phyloP scores from a whole-genome alignment of 2,113 vertebrate genomes.

The Aix galericulata region DNA sequence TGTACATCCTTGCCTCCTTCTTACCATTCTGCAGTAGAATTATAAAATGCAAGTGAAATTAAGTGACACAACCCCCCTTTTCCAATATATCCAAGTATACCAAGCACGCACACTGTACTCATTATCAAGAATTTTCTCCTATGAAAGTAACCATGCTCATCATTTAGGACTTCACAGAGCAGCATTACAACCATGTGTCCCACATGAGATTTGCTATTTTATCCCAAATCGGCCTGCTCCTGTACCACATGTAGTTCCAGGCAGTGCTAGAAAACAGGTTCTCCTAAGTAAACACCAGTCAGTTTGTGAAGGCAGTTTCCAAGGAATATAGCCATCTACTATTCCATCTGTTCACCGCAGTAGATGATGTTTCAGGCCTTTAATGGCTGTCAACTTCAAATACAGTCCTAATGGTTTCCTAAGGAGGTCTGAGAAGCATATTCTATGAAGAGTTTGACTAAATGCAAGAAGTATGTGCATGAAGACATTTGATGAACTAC shows the following conservation, averaged over 20 bases:
- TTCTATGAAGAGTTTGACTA: neutral
- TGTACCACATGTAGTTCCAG: neutral
- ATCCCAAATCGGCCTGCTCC: neutral
- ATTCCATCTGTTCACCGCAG: neutral
- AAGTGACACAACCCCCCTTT: neutral
- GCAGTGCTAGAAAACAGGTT: neutral
- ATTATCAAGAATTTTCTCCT: neutral
- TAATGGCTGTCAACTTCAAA: neutral
- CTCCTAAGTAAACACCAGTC: neutral
- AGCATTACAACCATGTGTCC: neutral
- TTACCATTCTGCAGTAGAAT: neutral
- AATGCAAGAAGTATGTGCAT: neutral
- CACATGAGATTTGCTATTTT: neutral
- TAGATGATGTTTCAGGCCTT: neutral
- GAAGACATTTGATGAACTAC: neutral
- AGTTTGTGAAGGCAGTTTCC: neutral
- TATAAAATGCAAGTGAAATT: neutral
- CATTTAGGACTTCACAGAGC: neutral
- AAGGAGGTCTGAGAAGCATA: neutral
- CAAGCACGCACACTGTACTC: neutral
- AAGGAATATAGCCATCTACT: neutral
- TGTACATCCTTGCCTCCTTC: neutral
- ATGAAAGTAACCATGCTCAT: neutral
- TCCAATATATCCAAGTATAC: neutral
- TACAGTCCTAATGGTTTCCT: neutral